These are phyloP conservation scores for Solenopsis fugax DNA, from an alignment of 1,140 invertebrate genomes.

Conservation along the genomic window DNA sequence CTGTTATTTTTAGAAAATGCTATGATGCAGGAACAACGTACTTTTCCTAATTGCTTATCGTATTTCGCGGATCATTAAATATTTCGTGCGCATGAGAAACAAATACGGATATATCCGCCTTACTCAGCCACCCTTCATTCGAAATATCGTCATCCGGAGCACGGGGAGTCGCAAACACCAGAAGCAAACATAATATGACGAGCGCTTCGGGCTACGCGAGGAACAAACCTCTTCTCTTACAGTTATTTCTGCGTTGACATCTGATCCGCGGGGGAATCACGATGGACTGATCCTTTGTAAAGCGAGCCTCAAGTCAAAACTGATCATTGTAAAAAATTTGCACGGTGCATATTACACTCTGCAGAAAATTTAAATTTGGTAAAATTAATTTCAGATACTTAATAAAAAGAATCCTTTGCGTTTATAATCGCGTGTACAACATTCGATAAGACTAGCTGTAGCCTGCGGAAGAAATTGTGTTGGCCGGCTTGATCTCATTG, in stretches of 20 bases:
- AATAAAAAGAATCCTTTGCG: background rate
- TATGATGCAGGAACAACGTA: background rate
- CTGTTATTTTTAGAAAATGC: background rate
- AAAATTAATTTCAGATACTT: background rate
- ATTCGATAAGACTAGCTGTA: background rate
- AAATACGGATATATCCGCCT: constrained; percentile 67
- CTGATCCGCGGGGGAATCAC: constrained; percentile 51
- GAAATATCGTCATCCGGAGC: constrained; percentile 72
- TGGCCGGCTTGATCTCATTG: constrained; percentile 26
- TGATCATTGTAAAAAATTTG: background rate
- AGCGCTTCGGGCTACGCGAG: constrained; percentile 81
- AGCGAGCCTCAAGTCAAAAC: constrained; percentile 51
- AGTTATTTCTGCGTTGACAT: constrained; percentile 71
- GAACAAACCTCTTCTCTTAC: constrained; percentile 72
- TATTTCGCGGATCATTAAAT: constrained; percentile 28
- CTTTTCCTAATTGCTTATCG: background rate
- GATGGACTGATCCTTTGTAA: constrained; percentile 38
- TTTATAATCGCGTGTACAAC: background rate
- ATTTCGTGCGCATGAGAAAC: constrained; percentile 37
- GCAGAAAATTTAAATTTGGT: background rate
- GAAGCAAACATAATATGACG: constrained; percentile 87
- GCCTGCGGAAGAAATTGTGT: constrained; percentile 57
- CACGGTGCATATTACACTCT: too few relatives aligned
- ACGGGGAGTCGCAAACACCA: constrained; percentile 83
- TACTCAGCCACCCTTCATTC: constrained; percentile 71